Evolutionary conservation across 1,140 invertebrate genomes (phyloP).

Genomic region (Eurytemora carolleeae): DNA sequence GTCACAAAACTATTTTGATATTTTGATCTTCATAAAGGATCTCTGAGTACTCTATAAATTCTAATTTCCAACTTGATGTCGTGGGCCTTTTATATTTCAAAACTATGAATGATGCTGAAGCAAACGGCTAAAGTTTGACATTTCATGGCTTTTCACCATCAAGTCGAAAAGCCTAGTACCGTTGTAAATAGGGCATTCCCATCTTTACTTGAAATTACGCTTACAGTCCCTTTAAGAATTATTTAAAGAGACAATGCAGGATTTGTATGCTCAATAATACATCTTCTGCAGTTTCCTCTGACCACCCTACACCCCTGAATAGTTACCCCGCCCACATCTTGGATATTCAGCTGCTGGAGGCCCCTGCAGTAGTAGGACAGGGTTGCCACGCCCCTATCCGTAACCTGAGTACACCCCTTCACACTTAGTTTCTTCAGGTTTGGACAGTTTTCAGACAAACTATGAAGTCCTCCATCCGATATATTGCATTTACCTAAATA

Average conservation of each 20-base stretch:
- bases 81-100: no score
- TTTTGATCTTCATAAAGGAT: no score
- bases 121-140: no score
- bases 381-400: conserved; percentile 60
- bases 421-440: conserved; percentile 72
- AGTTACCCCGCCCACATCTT: conserved; percentile 33
- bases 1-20: no score
- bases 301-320: conserved; percentile 29
- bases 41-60: no score
- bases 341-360: conserved; percentile 69
- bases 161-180: no score
- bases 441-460: conserved; percentile 64
- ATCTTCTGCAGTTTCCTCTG: conserved; percentile 69
- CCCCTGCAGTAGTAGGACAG: conserved; percentile 61
- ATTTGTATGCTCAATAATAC: conserved; percentile 83
- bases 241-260: conserved; percentile 51
- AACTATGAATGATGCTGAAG: no score
- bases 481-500: conserved; percentile 55
- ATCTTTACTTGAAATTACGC: no score
- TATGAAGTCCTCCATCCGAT: conserved; percentile 59
- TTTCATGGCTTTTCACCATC: no score
- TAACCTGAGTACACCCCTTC: conserved; percentile 49
- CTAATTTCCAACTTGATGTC: no score
- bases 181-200: no score
- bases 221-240: no score